phyloP scores from a whole-genome alignment of 2,888 invertebrate species.

The Philonicus albiceps region DNA sequence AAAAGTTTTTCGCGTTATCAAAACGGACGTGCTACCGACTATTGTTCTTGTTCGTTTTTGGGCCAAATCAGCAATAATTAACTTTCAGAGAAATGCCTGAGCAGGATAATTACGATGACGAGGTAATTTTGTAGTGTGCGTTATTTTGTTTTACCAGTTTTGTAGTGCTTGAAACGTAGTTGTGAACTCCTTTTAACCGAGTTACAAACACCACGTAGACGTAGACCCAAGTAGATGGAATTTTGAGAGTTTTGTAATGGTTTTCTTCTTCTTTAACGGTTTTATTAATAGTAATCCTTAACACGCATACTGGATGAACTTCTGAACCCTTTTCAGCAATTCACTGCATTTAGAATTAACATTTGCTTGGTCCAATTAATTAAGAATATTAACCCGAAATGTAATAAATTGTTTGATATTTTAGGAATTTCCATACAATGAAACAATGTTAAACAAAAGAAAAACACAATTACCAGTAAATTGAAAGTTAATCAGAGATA shows the following conservation, averaged over 20 bases:
- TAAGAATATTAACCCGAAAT: background rate
- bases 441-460: background rate
- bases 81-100: constrained; percentile 57
- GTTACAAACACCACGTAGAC: background rate
- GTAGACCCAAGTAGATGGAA: background rate
- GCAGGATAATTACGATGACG: constrained; percentile 64
- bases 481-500: background rate
- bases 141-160: background rate
- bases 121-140: constrained; percentile 55
- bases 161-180: background rate
- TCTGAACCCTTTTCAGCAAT: background rate
- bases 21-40: background rate
- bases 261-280: background rate
- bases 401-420: background rate
- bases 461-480: background rate
- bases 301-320: background rate
- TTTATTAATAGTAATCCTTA: background rate
- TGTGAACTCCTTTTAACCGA: background rate
- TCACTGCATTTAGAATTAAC: background rate
- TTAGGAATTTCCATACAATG: background rate
- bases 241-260: background rate
- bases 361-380: background rate
- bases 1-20: background rate
- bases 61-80: background rate
- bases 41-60: background rate